Evolutionary conservation across 2,113 vertebrate genomes (phyloP), one percentile per base, ranked within the genome.

Genomic region (Isurus oxyrinchus): DNA sequence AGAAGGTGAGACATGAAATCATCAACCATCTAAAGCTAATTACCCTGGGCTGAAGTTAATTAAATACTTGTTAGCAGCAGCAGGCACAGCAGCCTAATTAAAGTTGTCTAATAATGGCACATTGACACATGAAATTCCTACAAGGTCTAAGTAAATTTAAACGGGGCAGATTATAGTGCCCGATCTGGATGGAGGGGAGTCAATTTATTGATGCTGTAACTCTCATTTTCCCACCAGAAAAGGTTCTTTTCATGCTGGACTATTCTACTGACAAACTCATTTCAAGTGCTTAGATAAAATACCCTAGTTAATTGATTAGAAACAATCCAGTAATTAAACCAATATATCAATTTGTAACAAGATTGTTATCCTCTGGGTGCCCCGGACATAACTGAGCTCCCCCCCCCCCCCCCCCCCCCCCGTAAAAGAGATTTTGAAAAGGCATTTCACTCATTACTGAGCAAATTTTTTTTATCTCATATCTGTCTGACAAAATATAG

Each of bases 31-130:
- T 98, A 97, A 98, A 98, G 98, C 98, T 98, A 98, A 98, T 98
- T 98, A 98, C 98, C 97, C 98, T 98, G 98, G 98, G 98, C 98
- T 96, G 97, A 97, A 98, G 98, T 98, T 99, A 98, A 98, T 99
- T 98, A 98, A 98, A 98, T 97, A 98, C 97, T 97, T 98, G 98
- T 98, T 98, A 98, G 98, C 98, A 98, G 98, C 98, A 98, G 98
- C 98, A 96, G 98, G 98, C 98, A 98, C 94, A 98, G 98, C 94
- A 98, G 98, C 98, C 98, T 98, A 98, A 99, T 98, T 98, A 98
- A 98, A 98, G 98, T 97, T 98, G 98, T 98, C 98, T 98, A 98
- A 98, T 98, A 98, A 98, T 98, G 98, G 98, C 97, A 97, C 97
- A 97, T 97, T 97, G 98, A 98, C 98, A 97, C 98, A 97, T 97